phyloP scores from a whole-genome alignment of 1,140 invertebrate genomes.

The Cydia strobilella region DNA sequence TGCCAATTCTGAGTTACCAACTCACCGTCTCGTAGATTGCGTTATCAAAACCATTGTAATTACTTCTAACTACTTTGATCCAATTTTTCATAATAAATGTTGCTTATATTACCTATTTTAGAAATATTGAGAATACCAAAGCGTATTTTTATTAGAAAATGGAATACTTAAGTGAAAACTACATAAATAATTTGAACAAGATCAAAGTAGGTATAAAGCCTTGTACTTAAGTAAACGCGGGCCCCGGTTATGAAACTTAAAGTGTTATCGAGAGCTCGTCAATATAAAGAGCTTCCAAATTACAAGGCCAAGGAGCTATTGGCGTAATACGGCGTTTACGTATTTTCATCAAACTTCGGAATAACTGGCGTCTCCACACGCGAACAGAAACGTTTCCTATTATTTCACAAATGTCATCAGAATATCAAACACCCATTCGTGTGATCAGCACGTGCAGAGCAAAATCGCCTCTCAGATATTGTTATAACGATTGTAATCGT shows the following conservation, averaged over 20 bases:
- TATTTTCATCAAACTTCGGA: slow-evolving; percentile 57
- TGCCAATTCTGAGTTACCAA: too few relatives aligned
- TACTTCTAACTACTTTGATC: too few relatives aligned
- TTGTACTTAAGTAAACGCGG: neutral
- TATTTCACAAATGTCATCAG: slow-evolving; percentile 67
- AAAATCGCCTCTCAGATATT: slow-evolving; percentile 38
- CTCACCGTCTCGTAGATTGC: too few relatives aligned
- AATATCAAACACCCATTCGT: slow-evolving; percentile 65
- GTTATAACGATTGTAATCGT: slow-evolving; percentile 46
- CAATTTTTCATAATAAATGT: too few relatives aligned
- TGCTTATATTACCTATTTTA: too few relatives aligned
- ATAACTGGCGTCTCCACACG: slow-evolving; percentile 51
- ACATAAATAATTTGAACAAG: neutral
- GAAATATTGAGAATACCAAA: too few relatives aligned
- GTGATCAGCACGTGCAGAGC: slow-evolving; percentile 16
- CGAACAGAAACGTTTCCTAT: slow-evolving; percentile 60
- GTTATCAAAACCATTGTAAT: too few relatives aligned
- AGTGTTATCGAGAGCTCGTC: slow-evolving; percentile 41
- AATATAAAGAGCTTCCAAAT: slow-evolving; percentile 44
- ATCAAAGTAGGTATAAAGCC: neutral
- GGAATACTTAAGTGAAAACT: too few relatives aligned
- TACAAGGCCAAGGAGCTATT: slow-evolving; percentile 42
- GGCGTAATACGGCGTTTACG: slow-evolving; percentile 40
- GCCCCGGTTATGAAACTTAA: slow-evolving; percentile 39
- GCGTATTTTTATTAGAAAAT: too few relatives aligned